Evolutionary conservation across 2,888 invertebrate species (phyloP).

Genomic region (Acanthopleura granulata): DNA sequence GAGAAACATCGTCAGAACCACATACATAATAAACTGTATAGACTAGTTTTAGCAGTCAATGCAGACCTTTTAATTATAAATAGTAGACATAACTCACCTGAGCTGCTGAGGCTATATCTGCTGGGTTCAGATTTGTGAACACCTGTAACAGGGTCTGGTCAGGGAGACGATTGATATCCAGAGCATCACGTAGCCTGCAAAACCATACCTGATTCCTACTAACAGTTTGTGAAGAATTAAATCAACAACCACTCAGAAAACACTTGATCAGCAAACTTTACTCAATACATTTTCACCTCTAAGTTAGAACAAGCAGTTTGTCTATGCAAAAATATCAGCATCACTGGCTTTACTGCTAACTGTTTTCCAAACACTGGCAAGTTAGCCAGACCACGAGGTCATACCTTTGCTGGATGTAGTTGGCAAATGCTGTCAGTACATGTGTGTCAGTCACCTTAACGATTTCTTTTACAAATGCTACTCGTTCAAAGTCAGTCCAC

Average conservation of each 20-base stretch:
- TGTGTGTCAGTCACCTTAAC: slow-evolving; percentile 52
- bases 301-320: too few relatives aligned
- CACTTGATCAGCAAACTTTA: too few relatives aligned
- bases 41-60: too few relatives aligned
- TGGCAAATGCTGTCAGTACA: slow-evolving; percentile 50
- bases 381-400: neutral
- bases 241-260: too few relatives aligned
- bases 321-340: too few relatives aligned
- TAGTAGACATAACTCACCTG: slow-evolving; percentile 26
- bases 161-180: slow-evolving; percentile 58
- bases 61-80: too few relatives aligned
- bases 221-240: too few relatives aligned
- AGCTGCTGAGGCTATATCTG: slow-evolving; percentile 45
- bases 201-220: neutral
- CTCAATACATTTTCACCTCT: too few relatives aligned
- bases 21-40: too few relatives aligned
- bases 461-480: slow-evolving; percentile 52
- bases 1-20: too few relatives aligned
- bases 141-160: slow-evolving; percentile 59
- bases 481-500: slow-evolving; percentile 62
- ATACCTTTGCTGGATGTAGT: slow-evolving; percentile 51
- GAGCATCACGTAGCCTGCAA: slow-evolving; percentile 51
- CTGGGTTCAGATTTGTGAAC: slow-evolving; percentile 51
- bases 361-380: too few relatives aligned
- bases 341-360: too few relatives aligned